Evolutionary conservation across 2,113 vertebrate genomes (phyloP), one percentile per base, ranked within the genome.

Genomic region (Lophius piscatorius): DNA sequence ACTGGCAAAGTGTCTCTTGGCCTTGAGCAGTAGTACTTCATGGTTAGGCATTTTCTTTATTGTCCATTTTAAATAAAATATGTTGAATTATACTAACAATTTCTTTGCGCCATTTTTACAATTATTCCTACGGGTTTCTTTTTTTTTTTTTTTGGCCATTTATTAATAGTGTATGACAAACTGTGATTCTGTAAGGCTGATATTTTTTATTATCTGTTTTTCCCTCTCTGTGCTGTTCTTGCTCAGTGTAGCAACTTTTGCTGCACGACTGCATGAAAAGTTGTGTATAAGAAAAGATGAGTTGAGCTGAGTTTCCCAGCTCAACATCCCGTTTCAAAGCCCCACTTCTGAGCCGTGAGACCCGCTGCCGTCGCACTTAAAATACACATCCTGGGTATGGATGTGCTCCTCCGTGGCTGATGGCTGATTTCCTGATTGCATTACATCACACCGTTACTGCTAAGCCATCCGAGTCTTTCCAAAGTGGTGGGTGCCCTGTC

Each of bases 301-400:
- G n/a, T n/a, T n/a, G n/a, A n/a, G n/a, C 56, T 45, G 23, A 9
- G 17, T 48, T 33, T 24, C 59, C n/a, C 45, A 16, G 52, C 63
- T 52, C 48, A 55, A 52, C 70, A 79, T 70, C 57, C 57, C 48
- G 3, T 77, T 77, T 81, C 59, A 63, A 63, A 65, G 69, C 26
- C 51, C 62, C 58, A 11, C 6, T 35, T 67, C 66, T 52, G 62
- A 67, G 58, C 40, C 13, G 16, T 42, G 42, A 59, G 70, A 58
- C 78, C 54, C 47, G 41, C 48, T 40, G 22, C 54, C 35, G 4
- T 56, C 70, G 75, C 33, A 52, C 77, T 80, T 80, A 87, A 90
- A 90, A 89, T 85, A 88, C 65, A 74, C 78, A 68, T 70, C 65
- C 42, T 80, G 71, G 65, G 56, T 63, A 60, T 60, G 73, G 75